A percentile compares a stretch with the other conserved stretches of the same genome.
Evolutionary conservation across 2,797 vertebrate species (phyloP).

Genomic region (Holocentrus rufus): DNA sequence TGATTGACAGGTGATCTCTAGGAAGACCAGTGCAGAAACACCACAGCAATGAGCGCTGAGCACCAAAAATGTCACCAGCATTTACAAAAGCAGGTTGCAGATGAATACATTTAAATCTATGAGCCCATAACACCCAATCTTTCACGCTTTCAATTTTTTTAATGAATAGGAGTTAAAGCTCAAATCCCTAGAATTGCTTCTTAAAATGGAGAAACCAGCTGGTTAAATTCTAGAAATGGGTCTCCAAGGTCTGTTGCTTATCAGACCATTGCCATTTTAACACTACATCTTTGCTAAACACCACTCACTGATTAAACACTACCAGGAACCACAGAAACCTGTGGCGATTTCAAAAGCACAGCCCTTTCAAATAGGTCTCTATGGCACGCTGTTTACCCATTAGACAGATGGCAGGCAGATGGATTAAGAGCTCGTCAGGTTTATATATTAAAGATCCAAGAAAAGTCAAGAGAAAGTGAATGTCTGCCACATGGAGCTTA

Average conservation of each 20-base stretch:
- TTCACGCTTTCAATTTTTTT: too few relatives aligned
- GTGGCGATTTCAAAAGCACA: slow-evolving; percentile 7
- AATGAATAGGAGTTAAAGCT: too few relatives aligned
- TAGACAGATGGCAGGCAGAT: slow-evolving; percentile 68
- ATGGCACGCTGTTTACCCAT: slow-evolving; percentile 60
- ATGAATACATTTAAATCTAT: too few relatives aligned
- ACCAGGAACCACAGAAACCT: slow-evolving; percentile 2
- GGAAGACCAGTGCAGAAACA: too few relatives aligned
- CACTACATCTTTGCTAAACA: neutral
- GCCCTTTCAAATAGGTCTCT: slow-evolving; percentile 18
- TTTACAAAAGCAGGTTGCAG: too few relatives aligned
- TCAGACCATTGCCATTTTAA: neutral
- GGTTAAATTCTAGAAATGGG: neutral
- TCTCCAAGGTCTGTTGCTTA: neutral
- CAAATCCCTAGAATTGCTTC: too few relatives aligned
- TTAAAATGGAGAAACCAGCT: neutral
- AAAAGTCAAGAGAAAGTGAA: slow-evolving; percentile 65
- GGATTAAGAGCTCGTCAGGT: slow-evolving; percentile 66
- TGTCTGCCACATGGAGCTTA: slow-evolving; percentile 55
- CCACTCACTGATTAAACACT: slow-evolving; percentile 39
- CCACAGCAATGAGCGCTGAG: too few relatives aligned
- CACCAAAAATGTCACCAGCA: too few relatives aligned
- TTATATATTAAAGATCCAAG: slow-evolving; percentile 50
- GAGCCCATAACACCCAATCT: too few relatives aligned
- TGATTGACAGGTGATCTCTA: too few relatives aligned